Conservation (phyloP, 1,140 invertebrate genomes). For the Coptotermes formosanus region DNA sequence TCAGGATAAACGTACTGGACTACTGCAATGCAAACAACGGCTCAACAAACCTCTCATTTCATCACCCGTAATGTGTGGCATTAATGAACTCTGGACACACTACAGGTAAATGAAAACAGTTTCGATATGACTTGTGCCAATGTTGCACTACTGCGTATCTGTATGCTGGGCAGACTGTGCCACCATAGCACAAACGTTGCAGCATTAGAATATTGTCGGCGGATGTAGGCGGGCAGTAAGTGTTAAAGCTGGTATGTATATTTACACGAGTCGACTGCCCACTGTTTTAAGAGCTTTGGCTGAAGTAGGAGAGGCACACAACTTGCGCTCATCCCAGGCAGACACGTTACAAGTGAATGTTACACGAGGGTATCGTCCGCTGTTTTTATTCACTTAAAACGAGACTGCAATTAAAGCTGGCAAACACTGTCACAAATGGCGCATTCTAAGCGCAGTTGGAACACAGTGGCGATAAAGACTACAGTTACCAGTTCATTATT, state of each 20-base stretch:
- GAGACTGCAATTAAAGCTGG: neutral
- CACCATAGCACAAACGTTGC: neutral
- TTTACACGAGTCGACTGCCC: neutral
- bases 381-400: neutral
- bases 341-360: neutral
- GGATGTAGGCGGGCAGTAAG: neutral
- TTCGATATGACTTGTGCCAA: neutral
- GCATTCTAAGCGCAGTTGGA: too few relatives aligned
- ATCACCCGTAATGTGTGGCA: too few relatives aligned
- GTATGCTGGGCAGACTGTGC: neutral
- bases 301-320: neutral
- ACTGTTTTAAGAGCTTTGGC: constrained; percentile 9
- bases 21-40: too few relatives aligned
- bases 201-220: neutral
- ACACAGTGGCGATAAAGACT: too few relatives aligned
- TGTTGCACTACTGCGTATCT: neutral
- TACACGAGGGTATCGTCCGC: neutral
- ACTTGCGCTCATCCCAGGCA: neutral
- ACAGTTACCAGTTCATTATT: too few relatives aligned
- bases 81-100: too few relatives aligned
- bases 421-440: too few relatives aligned
- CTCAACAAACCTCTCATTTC: too few relatives aligned
- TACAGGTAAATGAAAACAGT: too few relatives aligned
- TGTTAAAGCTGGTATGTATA: constrained; percentile 8
- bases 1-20: too few relatives aligned